Evolutionary conservation across 2,888 invertebrate genomes (phyloP), one percentile per base, ranked within the genome.

Genomic region (Tineola bisselliella): DNA sequence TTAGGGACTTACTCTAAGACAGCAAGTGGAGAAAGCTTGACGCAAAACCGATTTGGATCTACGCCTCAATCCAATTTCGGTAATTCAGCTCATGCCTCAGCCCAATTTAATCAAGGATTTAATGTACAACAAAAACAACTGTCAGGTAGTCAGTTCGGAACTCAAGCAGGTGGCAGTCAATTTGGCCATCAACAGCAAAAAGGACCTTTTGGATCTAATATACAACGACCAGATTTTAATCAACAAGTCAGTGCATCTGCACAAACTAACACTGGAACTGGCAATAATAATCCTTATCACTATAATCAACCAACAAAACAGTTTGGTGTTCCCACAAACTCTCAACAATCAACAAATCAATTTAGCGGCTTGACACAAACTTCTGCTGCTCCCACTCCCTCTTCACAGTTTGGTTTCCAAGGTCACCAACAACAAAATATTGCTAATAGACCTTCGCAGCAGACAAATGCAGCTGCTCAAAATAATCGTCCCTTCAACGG

Each of bases 261-360:
- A 30, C 25, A 38, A 52, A 8, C 25, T 11, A 56, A 18, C 19
- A 18, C 48, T n/a, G 33, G 33, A 15, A 69, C 30, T 12, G 44
- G 66, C 1, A 61, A 64, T 54, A 75, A 78, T 62, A 64, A 74
- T 62, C 76, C 79, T 12, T 82, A 82, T 62, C 70, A 74, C 63
- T 82, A 83, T 64, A 76, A 74, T 43, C 73, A 71, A 62, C 82
- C 84, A 15, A 67, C 73, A 1, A 73, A 70, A 43, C 68, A 76
- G 44, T 81, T 82, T 60, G 66, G 65, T 31, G 65, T 64, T 19
- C 72, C 73, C 17, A 61, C 54, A 58, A 25, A 60, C 8, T 17
- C 31, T 13, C 59, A 30, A 19, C 54, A 54, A 54, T 25, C 54
- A 25, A 54, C 15, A 15, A 58, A 33, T 31, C 33, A 56, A 19